Conservation (phyloP, 2,113 vertebrate genomes). For the Heterotilapia buettikoferi region DNA sequence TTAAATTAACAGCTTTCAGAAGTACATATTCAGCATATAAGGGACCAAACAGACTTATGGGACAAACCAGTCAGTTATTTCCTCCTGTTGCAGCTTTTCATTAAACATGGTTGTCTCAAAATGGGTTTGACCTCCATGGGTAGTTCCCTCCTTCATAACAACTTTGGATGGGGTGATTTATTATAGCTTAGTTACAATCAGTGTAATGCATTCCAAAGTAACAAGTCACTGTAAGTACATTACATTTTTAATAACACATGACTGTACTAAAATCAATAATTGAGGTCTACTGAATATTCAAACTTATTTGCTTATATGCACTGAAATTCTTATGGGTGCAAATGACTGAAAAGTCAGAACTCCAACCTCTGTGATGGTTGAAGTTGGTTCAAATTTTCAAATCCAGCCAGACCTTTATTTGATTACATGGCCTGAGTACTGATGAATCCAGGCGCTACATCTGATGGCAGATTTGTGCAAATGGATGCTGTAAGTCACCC, state of each 20-base stretch:
- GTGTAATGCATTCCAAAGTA: too few relatives aligned
- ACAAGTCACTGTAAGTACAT: too few relatives aligned
- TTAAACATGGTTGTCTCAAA: background rate
- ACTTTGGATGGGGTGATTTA: too few relatives aligned
- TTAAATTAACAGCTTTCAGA: background rate
- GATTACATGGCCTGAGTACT: background rate
- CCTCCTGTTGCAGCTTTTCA: background rate
- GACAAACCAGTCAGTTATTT: background rate
- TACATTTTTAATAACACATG: too few relatives aligned
- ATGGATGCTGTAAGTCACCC: too few relatives aligned
- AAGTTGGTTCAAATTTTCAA: fast-evolving
- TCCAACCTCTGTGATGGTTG: fast-evolving
- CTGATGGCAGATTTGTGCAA: background rate
- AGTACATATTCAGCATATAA: background rate
- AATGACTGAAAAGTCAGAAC: background rate
- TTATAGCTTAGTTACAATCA: too few relatives aligned
- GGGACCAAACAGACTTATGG: too few relatives aligned
- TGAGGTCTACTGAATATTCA: fast-evolving
- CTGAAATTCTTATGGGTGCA: background rate
- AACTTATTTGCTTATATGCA: background rate
- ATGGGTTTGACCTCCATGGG: too few relatives aligned
- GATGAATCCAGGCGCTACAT: background rate
- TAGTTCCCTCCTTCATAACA: too few relatives aligned
- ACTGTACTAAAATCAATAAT: background rate
- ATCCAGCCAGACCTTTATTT: background rate